Evolutionary conservation across 1,140 invertebrate species (phyloP).

Genomic region (Zaprionus tsacasi): DNA sequence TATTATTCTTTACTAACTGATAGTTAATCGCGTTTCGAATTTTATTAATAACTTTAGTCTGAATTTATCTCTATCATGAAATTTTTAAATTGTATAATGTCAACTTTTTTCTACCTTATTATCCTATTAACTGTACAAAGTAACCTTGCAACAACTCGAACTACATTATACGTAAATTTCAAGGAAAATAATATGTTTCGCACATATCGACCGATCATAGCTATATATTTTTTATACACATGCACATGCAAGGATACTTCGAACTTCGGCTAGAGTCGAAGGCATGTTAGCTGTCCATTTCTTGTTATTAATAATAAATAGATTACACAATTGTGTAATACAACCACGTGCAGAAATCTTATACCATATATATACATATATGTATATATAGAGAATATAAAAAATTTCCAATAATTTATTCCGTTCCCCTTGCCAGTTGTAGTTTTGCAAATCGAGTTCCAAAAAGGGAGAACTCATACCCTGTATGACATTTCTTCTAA

Average conservation of each 20-base stretch:
- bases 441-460: background rate
- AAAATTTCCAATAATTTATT: too few species aligned
- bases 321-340: slow-evolving; percentile 34
- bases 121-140: slow-evolving; percentile 3
- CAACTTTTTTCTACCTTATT: slow-evolving; percentile 5
- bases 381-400: too few species aligned
- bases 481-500: background rate
- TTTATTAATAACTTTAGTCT: slow-evolving; percentile 24
- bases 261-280: slow-evolving; percentile 24
- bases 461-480: background rate
- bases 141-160: slow-evolving; percentile 1
- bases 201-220: background rate
- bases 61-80: slow-evolving; percentile 4
- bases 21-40: slow-evolving; percentile 21
- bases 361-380: too few species aligned
- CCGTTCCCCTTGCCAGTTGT: too few species aligned
- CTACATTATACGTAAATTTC: background rate
- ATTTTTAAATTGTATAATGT: slow-evolving; percentile 19
- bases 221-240: background rate
- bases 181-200: background rate
- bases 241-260: slow-evolving; percentile 20
- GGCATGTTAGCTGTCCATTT: slow-evolving; percentile 31
- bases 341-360: too few species aligned
- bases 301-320: slow-evolving; percentile 68
- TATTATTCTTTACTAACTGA: slow-evolving; percentile 28